A percentile compares a stretch with the other conserved stretches of the same genome.
phyloP scores from a whole-genome alignment of 2,797 vertebrate genomes.

The Saxicola maurus region DNA sequence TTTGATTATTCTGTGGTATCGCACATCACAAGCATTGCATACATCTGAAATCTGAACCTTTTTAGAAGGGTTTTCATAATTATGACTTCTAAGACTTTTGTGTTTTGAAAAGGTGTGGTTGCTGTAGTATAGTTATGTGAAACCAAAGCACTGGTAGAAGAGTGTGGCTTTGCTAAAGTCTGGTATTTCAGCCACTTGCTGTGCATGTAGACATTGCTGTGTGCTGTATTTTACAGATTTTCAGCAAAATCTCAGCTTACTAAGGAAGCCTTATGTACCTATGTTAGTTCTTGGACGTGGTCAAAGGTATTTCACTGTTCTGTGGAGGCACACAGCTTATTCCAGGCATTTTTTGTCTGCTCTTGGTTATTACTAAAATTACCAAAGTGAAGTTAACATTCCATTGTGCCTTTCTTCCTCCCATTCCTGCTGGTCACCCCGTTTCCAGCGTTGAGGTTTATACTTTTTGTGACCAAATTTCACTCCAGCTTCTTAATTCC shows the following conservation, averaged over 20 bases:
- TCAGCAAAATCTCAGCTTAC: background rate
- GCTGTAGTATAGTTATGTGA: background rate
- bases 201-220: rapidly evolving
- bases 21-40: rapidly evolving
- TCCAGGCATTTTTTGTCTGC: background rate
- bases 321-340: background rate
- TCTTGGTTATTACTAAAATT: background rate
- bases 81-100: rapidly evolving
- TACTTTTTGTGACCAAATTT: background rate
- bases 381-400: rapidly evolving
- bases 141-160: background rate
- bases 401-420: rapidly evolving
- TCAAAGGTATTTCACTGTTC: rapidly evolving
- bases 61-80: background rate
- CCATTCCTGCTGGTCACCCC: rapidly evolving
- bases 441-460: rapidly evolving
- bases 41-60: background rate
- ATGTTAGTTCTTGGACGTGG: rapidly evolving
- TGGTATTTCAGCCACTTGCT: background rate
- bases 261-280: background rate
- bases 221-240: background rate
- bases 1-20: background rate
- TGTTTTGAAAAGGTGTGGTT: background rate
- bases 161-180: background rate
- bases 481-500: background rate